Percentiles rank a stretch among this genome's conserved stretches.
These are phyloP conservation scores for Zelostemma sp. DNA, from an alignment of 1,140 invertebrate genomes.

Conservation along the genomic window DNA sequence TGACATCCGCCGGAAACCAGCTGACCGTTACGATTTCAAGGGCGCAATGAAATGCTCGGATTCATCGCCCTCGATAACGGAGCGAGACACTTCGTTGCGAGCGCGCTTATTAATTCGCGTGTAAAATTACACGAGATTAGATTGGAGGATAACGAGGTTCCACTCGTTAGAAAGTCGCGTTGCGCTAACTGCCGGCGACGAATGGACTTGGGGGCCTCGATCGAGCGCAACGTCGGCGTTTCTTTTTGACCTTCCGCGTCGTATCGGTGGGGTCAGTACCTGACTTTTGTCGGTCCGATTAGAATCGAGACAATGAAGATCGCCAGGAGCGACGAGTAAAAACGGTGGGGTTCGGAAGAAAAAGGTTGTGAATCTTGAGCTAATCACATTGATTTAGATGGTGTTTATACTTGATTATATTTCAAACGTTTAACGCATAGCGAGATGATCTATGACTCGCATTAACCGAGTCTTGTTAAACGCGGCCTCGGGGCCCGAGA, in stretches of 20 bases:
- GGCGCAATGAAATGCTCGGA: too few relatives aligned
- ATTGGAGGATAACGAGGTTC: slow-evolving; percentile 5
- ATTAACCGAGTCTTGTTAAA: slow-evolving; percentile 70
- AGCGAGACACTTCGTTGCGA: too few relatives aligned
- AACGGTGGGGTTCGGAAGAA: too few relatives aligned
- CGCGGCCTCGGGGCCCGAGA: slow-evolving; percentile 57
- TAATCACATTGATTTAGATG: slow-evolving; percentile 66
- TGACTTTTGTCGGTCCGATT: slow-evolving; percentile 12
- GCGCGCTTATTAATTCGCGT: slow-evolving; percentile 18
- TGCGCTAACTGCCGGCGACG: slow-evolving; percentile 9
- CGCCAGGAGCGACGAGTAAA: too few relatives aligned
- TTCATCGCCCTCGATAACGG: neutral
- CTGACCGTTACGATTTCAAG: too few relatives aligned
- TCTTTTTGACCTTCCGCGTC: slow-evolving; percentile 26
- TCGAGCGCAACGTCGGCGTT: slow-evolving; percentile 25
- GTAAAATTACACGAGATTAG: slow-evolving; percentile 17
- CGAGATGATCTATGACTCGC: slow-evolving; percentile 66
- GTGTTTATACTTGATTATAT: slow-evolving; percentile 69
- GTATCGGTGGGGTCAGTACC: slow-evolving; percentile 16
- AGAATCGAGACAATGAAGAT: too few relatives aligned
- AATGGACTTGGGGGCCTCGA: slow-evolving; percentile 5
- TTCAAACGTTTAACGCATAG: slow-evolving; percentile 66
- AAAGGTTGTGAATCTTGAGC: slow-evolving; percentile 50
- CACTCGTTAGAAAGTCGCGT: slow-evolving; percentile 16
- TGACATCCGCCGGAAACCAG: slow-evolving; percentile 41